phyloP scores from a whole-genome alignment of 2,797 vertebrate species.

The Xenops minutus region DNA sequence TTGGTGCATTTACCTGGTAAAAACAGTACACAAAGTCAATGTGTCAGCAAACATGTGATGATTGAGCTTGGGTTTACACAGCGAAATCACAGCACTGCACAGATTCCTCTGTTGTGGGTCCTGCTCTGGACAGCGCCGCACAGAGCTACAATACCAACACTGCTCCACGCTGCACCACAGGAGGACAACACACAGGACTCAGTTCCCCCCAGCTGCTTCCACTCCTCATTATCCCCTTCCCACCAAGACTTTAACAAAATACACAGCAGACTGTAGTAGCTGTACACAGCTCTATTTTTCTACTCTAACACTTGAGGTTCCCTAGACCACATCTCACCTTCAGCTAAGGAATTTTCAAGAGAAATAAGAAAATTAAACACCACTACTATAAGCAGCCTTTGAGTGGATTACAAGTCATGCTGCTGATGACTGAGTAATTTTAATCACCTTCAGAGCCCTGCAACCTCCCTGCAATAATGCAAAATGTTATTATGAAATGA shows the following conservation, averaged over 20 bases:
- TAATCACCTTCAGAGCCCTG: constrained; percentile 5
- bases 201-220: too few species aligned
- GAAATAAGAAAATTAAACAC: constrained; percentile 18
- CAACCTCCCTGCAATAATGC: not conserved
- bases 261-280: not conserved
- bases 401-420: not conserved
- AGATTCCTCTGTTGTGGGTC: not conserved
- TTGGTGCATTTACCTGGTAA: not conserved
- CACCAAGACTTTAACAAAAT: not conserved
- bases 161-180: fast-evolving
- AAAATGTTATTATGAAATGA: not conserved
- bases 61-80: not conserved
- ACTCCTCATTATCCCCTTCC: not conserved
- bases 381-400: not conserved
- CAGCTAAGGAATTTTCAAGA: not conserved
- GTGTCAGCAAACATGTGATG: not conserved
- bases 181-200: not conserved
- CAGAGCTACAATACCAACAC: not conserved
- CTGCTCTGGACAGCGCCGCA: not conserved
- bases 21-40: not conserved
- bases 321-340: not conserved
- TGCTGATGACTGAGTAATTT: not conserved
- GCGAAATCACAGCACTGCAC: not conserved
- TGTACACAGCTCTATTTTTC: not conserved
- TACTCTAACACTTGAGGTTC: not conserved